A percentile compares a stretch with the other conserved stretches of the same genome.
Evolutionary conservation across 2,888 invertebrate genomes (phyloP).

Genomic region (Tinea semifulvella): DNA sequence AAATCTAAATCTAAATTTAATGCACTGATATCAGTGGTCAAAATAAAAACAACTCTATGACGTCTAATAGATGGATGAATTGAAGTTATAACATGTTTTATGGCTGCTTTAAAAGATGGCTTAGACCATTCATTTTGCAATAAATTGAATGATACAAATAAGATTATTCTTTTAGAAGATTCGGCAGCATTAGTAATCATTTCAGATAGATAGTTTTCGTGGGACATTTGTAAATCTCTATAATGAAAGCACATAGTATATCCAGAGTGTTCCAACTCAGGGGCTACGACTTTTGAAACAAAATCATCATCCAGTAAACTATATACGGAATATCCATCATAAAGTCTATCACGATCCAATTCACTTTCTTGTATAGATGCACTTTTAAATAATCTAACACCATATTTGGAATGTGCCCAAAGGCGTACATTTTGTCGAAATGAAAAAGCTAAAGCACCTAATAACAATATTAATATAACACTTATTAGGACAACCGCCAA

Average conservation of each 20-base stretch:
- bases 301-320: constrained; percentile 82
- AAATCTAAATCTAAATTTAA: constrained; percentile 80
- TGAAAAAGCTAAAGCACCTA: constrained; percentile 76
- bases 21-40: constrained; percentile 73
- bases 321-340: constrained; percentile 90
- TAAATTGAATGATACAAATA: constrained; percentile 83
- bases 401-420: constrained; percentile 84
- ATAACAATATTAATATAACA: constrained; percentile 74
- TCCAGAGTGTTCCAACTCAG: constrained; percentile 76
- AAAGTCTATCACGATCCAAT: constrained; percentile 73
- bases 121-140: constrained; percentile 86
- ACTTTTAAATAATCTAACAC: constrained; percentile 78
- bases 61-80: constrained; percentile 72
- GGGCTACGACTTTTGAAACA: constrained; percentile 73
- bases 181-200: constrained; percentile 71
- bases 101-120: constrained; percentile 81
- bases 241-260: constrained; percentile 74
- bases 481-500: constrained; percentile 78
- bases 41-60: constrained; percentile 65
- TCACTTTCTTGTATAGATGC: constrained; percentile 65
- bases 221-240: constrained; percentile 69
- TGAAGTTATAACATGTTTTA: constrained; percentile 73
- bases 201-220: constrained; percentile 69
- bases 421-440: constrained; percentile 82
- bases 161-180: constrained; percentile 74